Evolutionary conservation across 2,888 invertebrate genomes (phyloP), one percentile per base, ranked within the genome.

Genomic region (Seira ritae): DNA sequence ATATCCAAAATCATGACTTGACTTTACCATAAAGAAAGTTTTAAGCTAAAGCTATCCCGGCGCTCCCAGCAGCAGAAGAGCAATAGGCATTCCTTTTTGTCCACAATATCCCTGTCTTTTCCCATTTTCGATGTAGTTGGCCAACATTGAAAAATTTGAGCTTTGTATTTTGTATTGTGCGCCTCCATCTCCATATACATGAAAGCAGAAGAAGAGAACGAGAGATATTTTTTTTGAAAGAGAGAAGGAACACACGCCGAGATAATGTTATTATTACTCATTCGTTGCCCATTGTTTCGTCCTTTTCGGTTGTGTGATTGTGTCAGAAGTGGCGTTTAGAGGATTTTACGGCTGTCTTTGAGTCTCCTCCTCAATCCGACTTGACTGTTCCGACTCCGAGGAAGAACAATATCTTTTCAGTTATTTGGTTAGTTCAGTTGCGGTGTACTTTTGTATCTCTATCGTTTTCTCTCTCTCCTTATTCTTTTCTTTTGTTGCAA

Each of bases 261-360:
- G 79, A 80, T 76, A 84, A 84, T 80, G 80, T 84, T 84, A 80
- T 80, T 84, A 79, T 84, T 80, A 80, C 84, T 84, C 84, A 76
- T 80, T 80, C 84, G 69, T 76, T 84, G 24, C 75, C 84, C 79
- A 84, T 84, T 84, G 83, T 83, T 83, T 83, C 82, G 76, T 83
- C 78, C 78, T 78, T 82, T 82, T 82, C 76, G 82, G 82, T 82
- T 82, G 77, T 83, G 73, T 74, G 83, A 83, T 83, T 83, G 83
- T 83, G 83, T 83, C 83, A 83, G 72, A n/a, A 83, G 83, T 72
- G 82, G 65, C 83, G 78, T 83, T 83, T 83, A 83, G 77, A 76
- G 77, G 77, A 83, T 83, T 83, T 83, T 83, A 83, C 83, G 83
- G 83, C 77, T 82, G 82, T 82, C 82, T 82, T 82, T 82, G 82